Base-by-base conservation (phyloP, 1,140 invertebrate species). In the Liolophura sinensis region DNA sequence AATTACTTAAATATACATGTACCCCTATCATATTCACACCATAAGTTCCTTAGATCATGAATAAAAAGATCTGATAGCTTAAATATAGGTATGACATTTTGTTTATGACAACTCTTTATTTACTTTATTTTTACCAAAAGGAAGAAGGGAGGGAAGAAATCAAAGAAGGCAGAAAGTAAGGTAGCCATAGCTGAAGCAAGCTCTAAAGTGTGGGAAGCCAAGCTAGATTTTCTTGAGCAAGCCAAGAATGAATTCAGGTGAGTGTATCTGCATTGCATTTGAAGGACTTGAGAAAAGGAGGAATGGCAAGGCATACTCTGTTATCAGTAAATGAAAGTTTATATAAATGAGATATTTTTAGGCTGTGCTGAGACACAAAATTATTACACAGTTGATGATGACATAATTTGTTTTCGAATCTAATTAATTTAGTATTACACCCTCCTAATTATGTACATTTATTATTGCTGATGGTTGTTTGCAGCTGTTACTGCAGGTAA, bases 131-230 rank as follows among this genome's bases (percentile, higher is more conserved):
- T 48, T 61, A 72, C 73, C 57, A 77, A 79, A 61, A 27, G 59
- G 62, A 60, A 48, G 67, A 82, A 83, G 72, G 75, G 75, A 72
- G 71, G 59, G 40, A 81, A 78, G 60, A 77, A 76, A 60, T 59
- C 62, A 22, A 77, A 80, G 31, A 85, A 84, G 71, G 69, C 72
- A 62, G 81, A 82, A 66, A 77, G 73, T 12, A 69, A 78, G 24
- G 67, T 73, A 40, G 78, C 78, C 56, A 72, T 82, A 68, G 81
- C 82, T 48, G 73, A 72, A 52, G 76, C 76, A 46, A 85, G 81
- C 64, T 73, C 82, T 18, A 80, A 76, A 70, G 72, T 84, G 60
- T 85, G 83, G 83, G 82, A 85, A 72, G 67, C 79, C 20, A 74
- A 76, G 58, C 65, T 84, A 22, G 75, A 78, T 16, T 70, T 82